phyloP scores from a whole-genome alignment of 2,888 invertebrate genomes.

The Ochlodes sylvanus region DNA sequence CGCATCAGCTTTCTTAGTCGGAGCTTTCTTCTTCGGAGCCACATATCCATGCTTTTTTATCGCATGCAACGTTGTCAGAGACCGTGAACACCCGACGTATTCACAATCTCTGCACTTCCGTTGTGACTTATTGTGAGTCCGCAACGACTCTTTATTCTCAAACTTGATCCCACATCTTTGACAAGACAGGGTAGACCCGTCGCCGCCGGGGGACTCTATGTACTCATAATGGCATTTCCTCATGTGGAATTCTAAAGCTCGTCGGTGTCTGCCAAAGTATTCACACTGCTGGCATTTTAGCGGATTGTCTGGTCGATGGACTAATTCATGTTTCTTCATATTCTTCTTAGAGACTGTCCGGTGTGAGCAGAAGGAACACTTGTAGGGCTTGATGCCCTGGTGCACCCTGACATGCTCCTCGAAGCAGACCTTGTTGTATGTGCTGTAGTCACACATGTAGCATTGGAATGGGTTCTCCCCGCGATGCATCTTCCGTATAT shows the following conservation, averaged over 20 bases:
- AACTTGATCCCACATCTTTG: slow-evolving; percentile 36
- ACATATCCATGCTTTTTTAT: slow-evolving; percentile 36
- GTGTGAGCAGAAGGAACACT: slow-evolving; percentile 66
- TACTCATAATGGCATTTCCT: slow-evolving; percentile 40
- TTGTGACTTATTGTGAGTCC: slow-evolving; percentile 29
- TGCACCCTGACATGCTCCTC: slow-evolving; percentile 70
- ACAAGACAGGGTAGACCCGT: slow-evolving; percentile 32
- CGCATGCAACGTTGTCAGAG: slow-evolving; percentile 45
- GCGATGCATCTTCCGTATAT: slow-evolving; percentile 61
- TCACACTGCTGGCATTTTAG: slow-evolving; percentile 59
- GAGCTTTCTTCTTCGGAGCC: slow-evolving; percentile 28
- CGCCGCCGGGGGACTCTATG: slow-evolving; percentile 1
- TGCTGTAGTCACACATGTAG: slow-evolving; percentile 71
- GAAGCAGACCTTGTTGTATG: slow-evolving; percentile 66
- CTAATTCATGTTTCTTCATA: slow-evolving; percentile 65
- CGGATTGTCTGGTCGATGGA: slow-evolving; percentile 66
- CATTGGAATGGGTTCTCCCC: slow-evolving; percentile 72
- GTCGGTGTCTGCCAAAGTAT: slow-evolving; percentile 58
- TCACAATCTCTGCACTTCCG: slow-evolving; percentile 50
- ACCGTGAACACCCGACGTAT: slow-evolving; percentile 42
- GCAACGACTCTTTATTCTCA: slow-evolving; percentile 37
- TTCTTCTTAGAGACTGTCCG: slow-evolving; percentile 71
- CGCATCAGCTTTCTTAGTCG: slow-evolving; percentile 38
- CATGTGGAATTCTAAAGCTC: slow-evolving; percentile 53
- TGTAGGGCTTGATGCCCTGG: slow-evolving; percentile 72